Evolutionary conservation across 2,113 vertebrate genomes (phyloP), one percentile per base, ranked within the genome.

Genomic region (Elgaria multicarinata): DNA sequence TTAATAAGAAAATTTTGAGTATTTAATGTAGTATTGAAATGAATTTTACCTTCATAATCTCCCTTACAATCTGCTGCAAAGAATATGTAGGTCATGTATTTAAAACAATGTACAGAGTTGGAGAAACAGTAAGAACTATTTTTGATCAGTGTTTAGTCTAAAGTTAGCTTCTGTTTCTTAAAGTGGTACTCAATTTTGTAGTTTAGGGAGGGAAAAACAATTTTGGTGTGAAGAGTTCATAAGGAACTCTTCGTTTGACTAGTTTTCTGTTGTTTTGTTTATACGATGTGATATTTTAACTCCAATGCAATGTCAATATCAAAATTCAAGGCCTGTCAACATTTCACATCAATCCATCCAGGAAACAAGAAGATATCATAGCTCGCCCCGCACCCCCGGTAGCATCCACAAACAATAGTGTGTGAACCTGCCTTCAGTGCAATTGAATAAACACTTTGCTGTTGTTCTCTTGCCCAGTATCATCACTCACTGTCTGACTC

Each of bases 401-500:
- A 24, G 9, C 39, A 50, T 28, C 14, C 28, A 46, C 31, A n/a
- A 71, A 50, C 42, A 33, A 28, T 69, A 50, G 2, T 71, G 44
- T 69, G 66, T 50, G 42, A 69, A 44, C 64, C 89, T 82, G 88
- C 78, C 92, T 92, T 87, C 76, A 91, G 42, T 18, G 85, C 46
- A 64, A 24, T 76, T 92, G 77, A 33, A 46, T 74, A 66, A 83
- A 84, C 91, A 50, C 89, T 85, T 74, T 86, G 62, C 33, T 91
- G 33, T 85, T 86, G 20, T 89, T 85, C 44, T 9, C 83, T 83
- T 42, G 22, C 26, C 76, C 55, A 91, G 90, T 92, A 55, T 89
- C 79, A 85, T 93, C 79, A 84, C 90, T 77, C 64, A 90, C 20
- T 36, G 62, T 83, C 92, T 13, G 79, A 93, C 0, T 89, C 24